These are phyloP conservation scores for Dryoscopus gambensis DNA, from an alignment of 2,113 vertebrate genomes.

Conservation along the genomic window DNA sequence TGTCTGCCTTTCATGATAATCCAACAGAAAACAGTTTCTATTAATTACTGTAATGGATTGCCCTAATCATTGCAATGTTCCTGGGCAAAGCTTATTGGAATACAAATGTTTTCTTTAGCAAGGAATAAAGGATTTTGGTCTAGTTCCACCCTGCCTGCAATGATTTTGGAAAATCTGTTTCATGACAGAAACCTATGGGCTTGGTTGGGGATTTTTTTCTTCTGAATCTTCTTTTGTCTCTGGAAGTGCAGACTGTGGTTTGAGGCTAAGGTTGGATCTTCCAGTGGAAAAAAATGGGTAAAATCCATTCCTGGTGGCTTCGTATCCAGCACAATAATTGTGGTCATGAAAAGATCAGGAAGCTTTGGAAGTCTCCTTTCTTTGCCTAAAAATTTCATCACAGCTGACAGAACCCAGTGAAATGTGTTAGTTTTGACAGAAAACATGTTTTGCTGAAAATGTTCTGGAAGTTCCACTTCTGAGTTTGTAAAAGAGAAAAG, in stretches of 20 bases:
- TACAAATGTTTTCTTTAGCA: background rate
- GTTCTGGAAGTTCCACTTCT: background rate
- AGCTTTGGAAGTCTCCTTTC: background rate
- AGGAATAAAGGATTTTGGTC: background rate
- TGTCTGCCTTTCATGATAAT: background rate
- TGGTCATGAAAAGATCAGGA: background rate
- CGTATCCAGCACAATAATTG: background rate
- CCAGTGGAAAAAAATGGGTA: background rate
- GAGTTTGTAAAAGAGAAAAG: background rate
- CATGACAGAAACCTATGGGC: background rate
- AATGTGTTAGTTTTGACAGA: background rate
- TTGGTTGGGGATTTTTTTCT: background rate
- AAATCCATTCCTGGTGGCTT: background rate
- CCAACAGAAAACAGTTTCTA: background rate
- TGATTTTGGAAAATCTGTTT: background rate
- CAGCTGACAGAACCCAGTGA: background rate
- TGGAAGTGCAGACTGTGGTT: background rate
- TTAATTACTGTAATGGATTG: background rate
- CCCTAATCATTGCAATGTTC: background rate
- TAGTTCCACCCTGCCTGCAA: background rate
- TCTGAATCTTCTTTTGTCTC: background rate
- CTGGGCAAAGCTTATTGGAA: background rate
- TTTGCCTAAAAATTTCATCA: background rate
- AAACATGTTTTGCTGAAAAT: background rate
- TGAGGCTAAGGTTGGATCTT: background rate